Conservation (phyloP, 2,797 vertebrate species). For the Hemitrygon akajei region DNA sequence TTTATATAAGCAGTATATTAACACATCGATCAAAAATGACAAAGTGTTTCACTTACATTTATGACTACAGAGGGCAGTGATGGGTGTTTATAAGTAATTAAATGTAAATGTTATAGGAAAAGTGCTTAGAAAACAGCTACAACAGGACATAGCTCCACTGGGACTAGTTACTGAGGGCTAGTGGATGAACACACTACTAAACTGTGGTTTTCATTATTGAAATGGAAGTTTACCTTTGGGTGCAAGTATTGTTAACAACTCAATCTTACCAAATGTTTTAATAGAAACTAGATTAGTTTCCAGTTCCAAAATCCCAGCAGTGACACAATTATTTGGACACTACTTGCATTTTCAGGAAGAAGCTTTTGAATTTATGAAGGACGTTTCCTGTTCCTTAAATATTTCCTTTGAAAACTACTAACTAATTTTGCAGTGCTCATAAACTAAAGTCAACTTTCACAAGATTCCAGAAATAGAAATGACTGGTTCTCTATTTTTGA, state of each 20-base stretch:
- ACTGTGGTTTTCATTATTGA: not conserved
- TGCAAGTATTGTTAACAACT: not conserved
- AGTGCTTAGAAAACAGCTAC: not conserved
- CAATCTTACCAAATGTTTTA: not conserved
- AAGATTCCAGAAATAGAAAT: not conserved
- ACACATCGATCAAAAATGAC: not conserved
- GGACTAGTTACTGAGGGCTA: not conserved
- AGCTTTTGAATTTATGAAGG: not conserved
- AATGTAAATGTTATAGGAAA: not conserved
- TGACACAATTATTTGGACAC: not conserved
- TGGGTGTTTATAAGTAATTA: not conserved
- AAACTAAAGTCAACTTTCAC: not conserved
- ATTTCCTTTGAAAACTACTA: not conserved
- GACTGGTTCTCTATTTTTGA: no score
- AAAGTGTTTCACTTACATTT: not conserved
- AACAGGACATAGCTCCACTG: not conserved
- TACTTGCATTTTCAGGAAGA: not conserved
- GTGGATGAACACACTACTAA: not conserved
- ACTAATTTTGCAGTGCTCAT: not conserved
- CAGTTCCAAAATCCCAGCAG: not conserved
- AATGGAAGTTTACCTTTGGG: conserved; percentile 2
- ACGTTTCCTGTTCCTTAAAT: not conserved
- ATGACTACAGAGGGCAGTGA: not conserved
- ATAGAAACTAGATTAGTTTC: not conserved
- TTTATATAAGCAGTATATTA: not conserved